A percentile compares a stretch with the other conserved stretches of the same genome.
phyloP scores from a whole-genome alignment of 1,140 invertebrate species.

The Carcinoscorpius rotundicauda region DNA sequence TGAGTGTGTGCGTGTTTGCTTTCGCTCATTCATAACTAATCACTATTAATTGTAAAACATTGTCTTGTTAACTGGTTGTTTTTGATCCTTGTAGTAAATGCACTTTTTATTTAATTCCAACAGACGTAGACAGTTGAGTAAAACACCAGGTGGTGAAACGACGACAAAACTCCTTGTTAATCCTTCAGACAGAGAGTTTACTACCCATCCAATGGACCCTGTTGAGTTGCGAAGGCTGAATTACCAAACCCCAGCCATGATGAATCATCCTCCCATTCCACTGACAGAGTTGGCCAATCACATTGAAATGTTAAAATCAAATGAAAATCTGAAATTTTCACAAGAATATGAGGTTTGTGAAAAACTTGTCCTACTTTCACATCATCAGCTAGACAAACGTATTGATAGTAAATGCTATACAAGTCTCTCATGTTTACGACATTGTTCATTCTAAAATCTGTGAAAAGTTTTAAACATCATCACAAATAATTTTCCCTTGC shows the following conservation, averaged over 20 bases:
- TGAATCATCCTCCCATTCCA: slow-evolving; percentile 91
- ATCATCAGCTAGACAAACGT: no score
- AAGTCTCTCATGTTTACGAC: no score
- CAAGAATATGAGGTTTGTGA: slow-evolving; percentile 63
- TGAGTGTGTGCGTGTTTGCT: no score
- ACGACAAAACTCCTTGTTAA: slow-evolving; percentile 25
- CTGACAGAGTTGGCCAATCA: slow-evolving; percentile 88
- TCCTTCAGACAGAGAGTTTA: slow-evolving; percentile 19
- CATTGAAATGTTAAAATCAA: slow-evolving; percentile 87
- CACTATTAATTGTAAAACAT: no score
- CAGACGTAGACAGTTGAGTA: slow-evolving; percentile 61
- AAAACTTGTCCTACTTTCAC: background rate
- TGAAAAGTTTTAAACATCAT: no score
- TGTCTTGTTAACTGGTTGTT: no score
- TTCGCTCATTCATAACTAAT: no score
- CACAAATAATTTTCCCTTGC: no score
- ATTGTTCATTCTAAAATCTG: no score
- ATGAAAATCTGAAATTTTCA: slow-evolving; percentile 95
- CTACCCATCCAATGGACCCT: slow-evolving; percentile 61
- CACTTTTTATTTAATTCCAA: no score
- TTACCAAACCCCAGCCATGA: slow-evolving; percentile 94
- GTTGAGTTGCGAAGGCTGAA: slow-evolving; percentile 90
- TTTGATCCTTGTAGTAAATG: no score
- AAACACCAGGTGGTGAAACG: slow-evolving; percentile 77
- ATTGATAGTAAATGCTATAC: no score